phyloP scores from a whole-genome alignment of 2,113 vertebrate genomes.

The Zosterops japonicus region DNA sequence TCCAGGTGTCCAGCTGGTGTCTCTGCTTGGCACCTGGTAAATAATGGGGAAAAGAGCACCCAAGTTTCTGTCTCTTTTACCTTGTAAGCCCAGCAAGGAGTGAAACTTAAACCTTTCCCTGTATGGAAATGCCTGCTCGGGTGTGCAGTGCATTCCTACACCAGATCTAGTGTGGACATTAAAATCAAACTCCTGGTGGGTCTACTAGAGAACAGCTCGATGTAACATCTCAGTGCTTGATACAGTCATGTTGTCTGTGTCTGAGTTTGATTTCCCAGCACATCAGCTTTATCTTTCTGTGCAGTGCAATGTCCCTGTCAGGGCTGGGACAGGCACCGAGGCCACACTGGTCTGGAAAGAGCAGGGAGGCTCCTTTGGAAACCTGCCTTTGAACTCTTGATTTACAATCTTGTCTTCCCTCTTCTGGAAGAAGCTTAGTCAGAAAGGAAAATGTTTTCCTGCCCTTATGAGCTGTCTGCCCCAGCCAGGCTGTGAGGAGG shows the following conservation, averaged over 20 bases:
- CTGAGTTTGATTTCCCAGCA: not conserved
- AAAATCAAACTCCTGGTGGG: not conserved
- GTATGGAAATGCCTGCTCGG: too few species aligned
- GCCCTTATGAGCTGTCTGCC: not conserved
- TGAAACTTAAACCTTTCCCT: too few species aligned
- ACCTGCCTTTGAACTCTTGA: not conserved
- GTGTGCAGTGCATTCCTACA: too few species aligned
- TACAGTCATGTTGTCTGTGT: not conserved
- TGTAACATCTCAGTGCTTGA: not conserved
- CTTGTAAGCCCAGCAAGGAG: too few species aligned
- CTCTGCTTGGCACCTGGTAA: too few species aligned
- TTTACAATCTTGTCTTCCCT: not conserved
- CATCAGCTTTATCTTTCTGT: not conserved
- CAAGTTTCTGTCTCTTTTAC: too few species aligned
- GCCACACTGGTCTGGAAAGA: too few species aligned
- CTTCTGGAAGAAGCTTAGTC: not conserved
- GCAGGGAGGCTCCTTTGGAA: not conserved
- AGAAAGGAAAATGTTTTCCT: not conserved
- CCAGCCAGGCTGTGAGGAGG: not conserved
- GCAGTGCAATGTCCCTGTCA: not conserved
- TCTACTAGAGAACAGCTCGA: not conserved
- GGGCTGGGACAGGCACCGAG: not conserved
- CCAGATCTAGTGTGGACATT: not conserved
- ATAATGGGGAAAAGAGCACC: too few species aligned
- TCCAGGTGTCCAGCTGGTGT: too few species aligned